Base-by-base conservation (phyloP, 2,888 invertebrate species). In the Sinelater perroti region DNA sequence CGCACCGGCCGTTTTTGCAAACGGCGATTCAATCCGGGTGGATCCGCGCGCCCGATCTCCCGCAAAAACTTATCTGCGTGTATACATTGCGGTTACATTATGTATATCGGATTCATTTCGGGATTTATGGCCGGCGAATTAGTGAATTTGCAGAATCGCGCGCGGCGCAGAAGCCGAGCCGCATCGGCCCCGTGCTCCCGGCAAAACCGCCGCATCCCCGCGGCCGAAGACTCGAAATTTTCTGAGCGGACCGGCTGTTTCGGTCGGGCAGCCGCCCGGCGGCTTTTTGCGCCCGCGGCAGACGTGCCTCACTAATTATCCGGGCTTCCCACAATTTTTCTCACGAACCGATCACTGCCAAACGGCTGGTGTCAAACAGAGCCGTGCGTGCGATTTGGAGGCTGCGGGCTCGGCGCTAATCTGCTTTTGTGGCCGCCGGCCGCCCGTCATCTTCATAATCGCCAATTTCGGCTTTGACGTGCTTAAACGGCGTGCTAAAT, bases 41-140 rank as follows among this genome's bases (percentile, higher is more conserved):
- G 33, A 45, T 36, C 45, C 40, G 51, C 45, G 45, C 40, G 28
- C 31, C 24, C 53, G 52, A 58, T 58, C 53, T 58, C 52, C 58
- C 40, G 56, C 60, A 66, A 65, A 66, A 64, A 65, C 56, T 63
- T 65, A 64, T 66, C 65, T 62, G 47, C 50, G 59, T 51, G 55
- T 59, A 57, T 58, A 61, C 63, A 61, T 61, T 56, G 61, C 52
- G 61, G 63, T 60, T 63, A 51, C 50, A 62, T 64, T 64, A 65
- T 64, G 63, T 53, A 65, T 61, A 62, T 64, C 62, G 56, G 56
- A 40, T 40, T 40, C 40, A 40, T 40, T 65, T 40, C 31, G 18
- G 60, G 56, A 67, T 65, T 62, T 59, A 62, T 60, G 60, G 51
- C 30, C 36, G 44, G 35, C 10, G 26, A 38, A 45, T 53, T 53